These are phyloP conservation scores for Xerus inauris DNA, from an alignment of 2,113 vertebrate species.

Conservation along the genomic window DNA sequence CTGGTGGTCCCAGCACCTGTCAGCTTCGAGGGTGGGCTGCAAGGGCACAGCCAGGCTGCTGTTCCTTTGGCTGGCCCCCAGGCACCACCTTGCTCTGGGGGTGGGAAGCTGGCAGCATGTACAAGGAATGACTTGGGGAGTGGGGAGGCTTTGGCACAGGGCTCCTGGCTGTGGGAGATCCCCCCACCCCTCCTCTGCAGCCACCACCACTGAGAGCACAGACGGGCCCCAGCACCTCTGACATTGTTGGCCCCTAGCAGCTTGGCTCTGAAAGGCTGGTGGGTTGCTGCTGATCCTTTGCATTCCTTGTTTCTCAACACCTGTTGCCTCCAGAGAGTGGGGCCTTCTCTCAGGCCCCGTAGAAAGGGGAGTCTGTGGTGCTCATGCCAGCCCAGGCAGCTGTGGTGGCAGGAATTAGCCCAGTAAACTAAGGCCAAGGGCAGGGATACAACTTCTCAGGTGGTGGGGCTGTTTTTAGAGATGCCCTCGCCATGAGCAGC, in stretches of 20 bases:
- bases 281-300: neutral
- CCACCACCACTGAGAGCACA: neutral
- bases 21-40: neutral
- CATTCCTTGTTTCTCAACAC: constrained; percentile 27
- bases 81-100: neutral
- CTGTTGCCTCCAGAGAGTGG: constrained; percentile 66
- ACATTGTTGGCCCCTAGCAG: neutral
- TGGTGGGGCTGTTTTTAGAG: constrained; percentile 48
- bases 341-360: neutral
- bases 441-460: neutral
- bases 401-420: constrained; percentile 27
- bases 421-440: constrained; percentile 33
- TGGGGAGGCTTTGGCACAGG: neutral
- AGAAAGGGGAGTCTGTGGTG: neutral
- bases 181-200: no score
- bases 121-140: neutral
- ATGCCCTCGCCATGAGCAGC: neutral
- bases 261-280: constrained; percentile 19
- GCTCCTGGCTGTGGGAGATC: neutral
- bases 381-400: constrained; percentile 36
- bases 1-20: neutral
- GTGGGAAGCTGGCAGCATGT: neutral
- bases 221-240: neutral
- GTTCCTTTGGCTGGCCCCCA: neutral
- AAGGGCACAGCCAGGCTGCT: neutral